These are phyloP conservation scores for Cassiopea xamachana DNA, from an alignment of 30 jellyfish, hydroid and myxozoan genomes.

Conservation along the genomic window DNA sequence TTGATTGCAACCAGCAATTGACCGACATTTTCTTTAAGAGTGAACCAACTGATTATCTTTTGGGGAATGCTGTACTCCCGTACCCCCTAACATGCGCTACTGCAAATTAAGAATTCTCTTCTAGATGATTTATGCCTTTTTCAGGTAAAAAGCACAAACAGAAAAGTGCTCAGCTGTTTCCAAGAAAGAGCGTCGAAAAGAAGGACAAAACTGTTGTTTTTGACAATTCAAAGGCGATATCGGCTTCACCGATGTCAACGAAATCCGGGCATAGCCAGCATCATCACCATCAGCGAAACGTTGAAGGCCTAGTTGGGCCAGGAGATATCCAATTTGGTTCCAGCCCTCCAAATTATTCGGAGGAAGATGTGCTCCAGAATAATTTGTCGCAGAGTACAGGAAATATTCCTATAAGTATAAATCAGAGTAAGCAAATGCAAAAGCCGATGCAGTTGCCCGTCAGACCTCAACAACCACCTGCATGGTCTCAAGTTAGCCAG, in stretches of 20 bases:
- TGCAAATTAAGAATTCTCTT: too few species aligned
- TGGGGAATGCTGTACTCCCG: too few species aligned
- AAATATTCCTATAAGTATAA: constrained; percentile 29
- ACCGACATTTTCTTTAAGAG: too few species aligned
- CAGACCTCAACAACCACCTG: constrained; percentile 53
- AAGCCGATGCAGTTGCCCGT: constrained; percentile 58
- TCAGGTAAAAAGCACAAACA: constrained; percentile 66
- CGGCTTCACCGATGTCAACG: constrained; percentile 27
- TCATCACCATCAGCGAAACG: constrained; percentile 69
- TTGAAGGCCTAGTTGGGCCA: constrained; percentile 98
- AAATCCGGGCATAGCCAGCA: background rate
- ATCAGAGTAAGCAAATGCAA: constrained; percentile 14
- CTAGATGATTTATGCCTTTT: background rate
- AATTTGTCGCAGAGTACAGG: constrained; percentile 64
- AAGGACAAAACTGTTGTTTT: constrained; percentile 55
- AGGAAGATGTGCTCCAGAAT: constrained; percentile 32
- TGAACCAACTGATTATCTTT: too few species aligned
- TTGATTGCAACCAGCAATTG: too few species aligned
- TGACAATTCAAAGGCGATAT: constrained; percentile 61
- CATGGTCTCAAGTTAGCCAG: constrained; percentile 58
- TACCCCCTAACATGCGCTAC: too few species aligned
- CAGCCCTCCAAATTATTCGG: constrained; percentile 73
- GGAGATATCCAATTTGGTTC: constrained; percentile 87
- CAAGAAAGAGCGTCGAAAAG: constrained; percentile 69
- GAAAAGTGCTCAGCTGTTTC: constrained; percentile 58